These are phyloP conservation scores for Nomada fabriciana DNA, from an alignment of 2,888 invertebrate species.

Conservation along the genomic window DNA sequence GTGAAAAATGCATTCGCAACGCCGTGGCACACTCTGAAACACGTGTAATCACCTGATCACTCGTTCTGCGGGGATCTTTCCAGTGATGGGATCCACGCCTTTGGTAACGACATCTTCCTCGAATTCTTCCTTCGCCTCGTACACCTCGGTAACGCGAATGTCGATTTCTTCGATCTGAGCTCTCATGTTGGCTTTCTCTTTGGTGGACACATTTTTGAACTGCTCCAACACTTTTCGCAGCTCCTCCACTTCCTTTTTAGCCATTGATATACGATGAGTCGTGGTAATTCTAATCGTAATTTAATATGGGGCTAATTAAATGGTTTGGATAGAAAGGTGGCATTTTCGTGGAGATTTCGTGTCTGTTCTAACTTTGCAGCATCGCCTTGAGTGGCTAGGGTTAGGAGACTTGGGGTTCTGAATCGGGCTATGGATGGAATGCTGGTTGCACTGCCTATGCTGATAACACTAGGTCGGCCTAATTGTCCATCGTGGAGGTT, in stretches of 20 bases:
- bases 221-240: slow-evolving; percentile 81
- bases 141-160: slow-evolving; percentile 85
- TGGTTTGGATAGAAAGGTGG: no score
- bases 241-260: slow-evolving; percentile 85
- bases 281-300: slow-evolving; percentile 84
- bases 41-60: slow-evolving; percentile 79
- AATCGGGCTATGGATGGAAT: slow-evolving; percentile 60
- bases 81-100: slow-evolving; percentile 87
- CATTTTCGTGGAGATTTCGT: background rate
- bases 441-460: slow-evolving; percentile 65
- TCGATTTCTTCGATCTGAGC: slow-evolving; percentile 87
- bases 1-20: slow-evolving; percentile 11
- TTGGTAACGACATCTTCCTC: slow-evolving; percentile 85
- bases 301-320: background rate
- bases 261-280: slow-evolving; percentile 85
- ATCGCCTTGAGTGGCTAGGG: slow-evolving; percentile 24
- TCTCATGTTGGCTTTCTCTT: slow-evolving; percentile 84
- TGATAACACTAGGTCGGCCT: background rate
- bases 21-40: background rate
- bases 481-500: slow-evolving; percentile 44
- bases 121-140: slow-evolving; percentile 85
- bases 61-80: slow-evolving; percentile 88
- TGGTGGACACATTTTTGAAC: slow-evolving; percentile 76
- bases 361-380: slow-evolving; percentile 39
- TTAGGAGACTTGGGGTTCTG: slow-evolving; percentile 34